Conservation (phyloP, 2,888 invertebrate genomes). For the Zhuqinia jingwanae region DNA sequence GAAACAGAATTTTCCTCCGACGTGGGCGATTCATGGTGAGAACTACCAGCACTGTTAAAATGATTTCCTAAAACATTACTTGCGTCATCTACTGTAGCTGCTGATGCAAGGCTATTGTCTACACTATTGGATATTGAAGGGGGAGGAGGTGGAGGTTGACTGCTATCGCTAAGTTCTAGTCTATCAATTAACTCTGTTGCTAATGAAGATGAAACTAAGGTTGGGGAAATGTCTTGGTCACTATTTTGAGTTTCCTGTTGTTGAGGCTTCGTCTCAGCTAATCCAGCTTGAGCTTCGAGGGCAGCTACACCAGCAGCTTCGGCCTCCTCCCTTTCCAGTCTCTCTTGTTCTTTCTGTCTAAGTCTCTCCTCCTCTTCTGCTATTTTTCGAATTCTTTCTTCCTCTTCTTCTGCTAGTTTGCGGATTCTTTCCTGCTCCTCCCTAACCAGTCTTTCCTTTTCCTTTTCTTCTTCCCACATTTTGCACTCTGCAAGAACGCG, state of each 20-base stretch:
- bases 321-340: conserved; percentile 41
- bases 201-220: background rate
- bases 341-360: conserved; percentile 42
- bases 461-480: conserved; percentile 85
- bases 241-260: background rate
- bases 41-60: background rate
- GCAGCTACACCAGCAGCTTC: conserved; percentile 9
- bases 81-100: background rate
- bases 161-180: background rate
- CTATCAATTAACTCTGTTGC: background rate
- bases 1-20: conserved; percentile 41
- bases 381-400: conserved; percentile 26
- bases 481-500: conserved; percentile 87
- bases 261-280: background rate
- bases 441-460: conserved; percentile 69
- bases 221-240: conserved; percentile 24
- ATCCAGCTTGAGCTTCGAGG: conserved; percentile 17
- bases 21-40: conserved; percentile 14
- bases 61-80: background rate
- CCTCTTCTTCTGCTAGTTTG: background rate
- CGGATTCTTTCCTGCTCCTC: conserved; percentile 61
- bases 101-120: background rate
- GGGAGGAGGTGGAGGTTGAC: background rate
- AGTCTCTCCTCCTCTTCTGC: conserved; percentile 37
- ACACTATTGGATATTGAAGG: background rate